Conservation (phyloP, 1,140 invertebrate species). For the Drosophila tropicalis region DNA sequence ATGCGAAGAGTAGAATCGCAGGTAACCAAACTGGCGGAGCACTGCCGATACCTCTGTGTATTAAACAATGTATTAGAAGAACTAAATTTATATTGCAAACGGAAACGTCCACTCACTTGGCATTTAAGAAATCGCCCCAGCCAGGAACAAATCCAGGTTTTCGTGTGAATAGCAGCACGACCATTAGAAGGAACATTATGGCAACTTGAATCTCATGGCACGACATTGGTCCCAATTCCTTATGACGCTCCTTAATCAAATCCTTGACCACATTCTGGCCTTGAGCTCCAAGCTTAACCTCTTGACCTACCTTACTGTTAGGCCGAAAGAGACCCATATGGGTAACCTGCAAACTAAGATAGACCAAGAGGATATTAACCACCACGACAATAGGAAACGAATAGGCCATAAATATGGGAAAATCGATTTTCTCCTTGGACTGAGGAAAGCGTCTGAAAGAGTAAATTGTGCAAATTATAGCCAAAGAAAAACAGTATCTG, state of each 20-base stretch:
- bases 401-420: constrained; percentile 89
- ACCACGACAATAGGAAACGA: constrained; percentile 86
- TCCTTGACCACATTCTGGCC: constrained; percentile 85
- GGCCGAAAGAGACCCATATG: constrained; percentile 89
- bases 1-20: constrained; percentile 89
- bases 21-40: constrained; percentile 90
- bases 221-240: constrained; percentile 89
- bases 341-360: constrained; percentile 87
- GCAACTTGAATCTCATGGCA: constrained; percentile 92
- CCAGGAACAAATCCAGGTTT: constrained; percentile 86
- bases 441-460: constrained; percentile 84
- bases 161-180: constrained; percentile 94
- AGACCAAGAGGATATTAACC: constrained; percentile 87
- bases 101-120: constrained; percentile 37
- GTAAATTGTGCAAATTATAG: not conserved
- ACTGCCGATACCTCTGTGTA: constrained; percentile 87
- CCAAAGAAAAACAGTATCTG: not conserved
- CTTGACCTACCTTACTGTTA: constrained; percentile 83
- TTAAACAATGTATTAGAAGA: not conserved
- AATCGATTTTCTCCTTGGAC: constrained; percentile 86
- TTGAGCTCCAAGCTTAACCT: constrained; percentile 84
- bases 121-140: constrained; percentile 61
- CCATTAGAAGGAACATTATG: constrained; percentile 89
- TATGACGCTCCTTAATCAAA: constrained; percentile 88
- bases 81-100: not conserved